Conservation (phyloP, 2,797 vertebrate species). For the Coranthus polyacanthus region DNA sequence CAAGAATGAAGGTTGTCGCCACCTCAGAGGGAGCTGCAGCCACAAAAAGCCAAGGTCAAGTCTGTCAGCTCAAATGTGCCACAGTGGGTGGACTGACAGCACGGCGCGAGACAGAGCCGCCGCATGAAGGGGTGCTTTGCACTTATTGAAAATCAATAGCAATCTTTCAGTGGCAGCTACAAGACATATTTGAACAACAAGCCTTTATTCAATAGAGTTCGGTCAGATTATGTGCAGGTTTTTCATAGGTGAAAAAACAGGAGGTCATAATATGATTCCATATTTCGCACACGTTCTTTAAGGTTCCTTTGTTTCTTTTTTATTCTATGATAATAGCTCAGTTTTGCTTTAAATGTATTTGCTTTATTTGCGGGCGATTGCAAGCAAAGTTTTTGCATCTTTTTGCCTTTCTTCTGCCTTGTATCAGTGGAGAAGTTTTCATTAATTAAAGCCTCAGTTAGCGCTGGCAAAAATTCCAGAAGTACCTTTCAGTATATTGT, state of each 20-base stretch:
- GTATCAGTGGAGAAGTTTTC: no score
- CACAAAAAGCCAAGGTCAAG: constrained; percentile 72
- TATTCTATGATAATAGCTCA: background rate
- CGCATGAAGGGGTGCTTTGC: constrained; percentile 67
- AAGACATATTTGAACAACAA: constrained; percentile 67
- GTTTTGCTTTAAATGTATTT: constrained; percentile 2
- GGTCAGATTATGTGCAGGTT: constrained; percentile 53
- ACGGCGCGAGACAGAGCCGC: constrained; percentile 32
- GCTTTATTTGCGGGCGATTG: no score
- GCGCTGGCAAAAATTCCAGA: no score
- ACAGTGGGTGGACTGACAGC: constrained; percentile 68
- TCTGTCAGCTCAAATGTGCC: constrained; percentile 62
- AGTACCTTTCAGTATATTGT: no score
- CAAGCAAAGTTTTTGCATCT: no score
- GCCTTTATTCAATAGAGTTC: constrained; percentile 54
- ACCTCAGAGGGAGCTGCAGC: constrained; percentile 48
- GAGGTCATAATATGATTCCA: constrained; percentile 36
- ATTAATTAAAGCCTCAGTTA: no score
- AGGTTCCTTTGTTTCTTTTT: no score
- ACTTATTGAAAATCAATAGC: constrained; percentile 85
- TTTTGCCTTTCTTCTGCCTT: no score
- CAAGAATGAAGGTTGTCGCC: constrained; percentile 52
- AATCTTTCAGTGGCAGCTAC: constrained; percentile 76
- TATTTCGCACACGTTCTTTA: background rate
- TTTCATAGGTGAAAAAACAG: constrained; percentile 32